phyloP scores from a whole-genome alignment of 2,888 invertebrate species.

The Dasypogon diadema region DNA sequence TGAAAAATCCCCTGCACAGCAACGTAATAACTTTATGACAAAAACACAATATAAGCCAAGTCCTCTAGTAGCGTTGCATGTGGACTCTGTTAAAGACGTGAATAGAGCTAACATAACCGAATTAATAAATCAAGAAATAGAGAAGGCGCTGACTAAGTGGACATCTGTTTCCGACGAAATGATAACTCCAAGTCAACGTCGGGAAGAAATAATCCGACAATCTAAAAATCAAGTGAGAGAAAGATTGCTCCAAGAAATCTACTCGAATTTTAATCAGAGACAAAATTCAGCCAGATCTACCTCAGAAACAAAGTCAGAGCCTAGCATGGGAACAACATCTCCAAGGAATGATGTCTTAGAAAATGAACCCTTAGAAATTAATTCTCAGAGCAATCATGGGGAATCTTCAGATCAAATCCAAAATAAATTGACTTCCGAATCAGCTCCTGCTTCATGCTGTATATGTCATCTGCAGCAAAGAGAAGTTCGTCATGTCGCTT shows the following conservation, averaged over 20 bases:
- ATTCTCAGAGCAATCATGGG: too few species aligned
- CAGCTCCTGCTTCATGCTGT: neutral
- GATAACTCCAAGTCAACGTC: slow-evolving; percentile 8
- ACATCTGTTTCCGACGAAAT: neutral
- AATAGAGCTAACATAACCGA: slow-evolving; percentile 16
- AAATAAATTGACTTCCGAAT: too few species aligned
- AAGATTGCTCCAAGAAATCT: slow-evolving; percentile 44
- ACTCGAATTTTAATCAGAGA: slow-evolving; percentile 41
- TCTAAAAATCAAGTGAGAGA: slow-evolving; percentile 42
- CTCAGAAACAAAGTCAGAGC: neutral
- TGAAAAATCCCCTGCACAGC: slow-evolving; percentile 9
- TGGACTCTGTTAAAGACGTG: neutral
- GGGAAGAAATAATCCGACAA: slow-evolving; percentile 39
- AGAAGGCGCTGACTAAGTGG: slow-evolving; percentile 46
- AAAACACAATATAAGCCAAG: slow-evolving; percentile 11
- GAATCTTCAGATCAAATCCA: too few species aligned
- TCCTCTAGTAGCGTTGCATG: neutral
- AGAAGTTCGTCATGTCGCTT: slow-evolving; percentile 12
- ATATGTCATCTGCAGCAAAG: neutral
- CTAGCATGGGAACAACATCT: neutral
- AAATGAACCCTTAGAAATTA: neutral
- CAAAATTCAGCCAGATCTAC: neutral
- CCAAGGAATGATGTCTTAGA: neutral
- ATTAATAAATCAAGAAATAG: slow-evolving; percentile 50
- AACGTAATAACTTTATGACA: slow-evolving; percentile 44